Base-by-base conservation (phyloP, 2,888 invertebrate species). In the Rambutsinella grinnellia region DNA sequence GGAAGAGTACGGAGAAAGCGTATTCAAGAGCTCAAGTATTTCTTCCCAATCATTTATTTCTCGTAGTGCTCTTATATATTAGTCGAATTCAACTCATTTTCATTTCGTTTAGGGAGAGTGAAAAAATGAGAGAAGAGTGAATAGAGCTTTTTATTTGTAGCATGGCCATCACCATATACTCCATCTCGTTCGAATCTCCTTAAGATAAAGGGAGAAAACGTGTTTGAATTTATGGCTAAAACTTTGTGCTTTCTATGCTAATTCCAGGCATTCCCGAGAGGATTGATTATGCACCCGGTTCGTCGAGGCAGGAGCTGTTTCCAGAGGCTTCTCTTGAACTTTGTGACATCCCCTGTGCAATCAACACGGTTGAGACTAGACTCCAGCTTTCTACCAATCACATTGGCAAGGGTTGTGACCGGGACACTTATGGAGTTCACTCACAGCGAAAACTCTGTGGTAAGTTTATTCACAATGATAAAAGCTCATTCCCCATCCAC, bases 331-430 rank as follows among this genome's bases (percentile, higher is more conserved):
- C 89, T 71, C 86, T 92, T 81, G 91, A 92, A 84, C 87, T 92
- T 58, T 88, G 88, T 83, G 86, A 87, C 81, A 86, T 87, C 53
- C 91, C 86, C 76, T 91, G 84, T 78, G 80, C 84, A 63, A 80
- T 84, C 78, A 82, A 81, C 79, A 85, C 86, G 58, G 86, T 88
- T 44, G 86, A 87, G 28, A 87, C 88, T 0, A 86, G 86, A 69
- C 88, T 94, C 61, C 90, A 91, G 21, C 88, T 94, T 81, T 90
- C 91, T 72, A 93, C 94, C 15, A 92, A 93, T 69, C 95, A 97
- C 86, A 96, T 97, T 79, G 97, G 96, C 81, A 95, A 96, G 86
- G 97, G 97, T 85, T 99, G 99, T 88, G 98, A 98, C 87, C 89
- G 97, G 3, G 98, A 98, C 86, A 95, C 96, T 0, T 95, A 96